These are phyloP conservation scores for Limnephilus auricula DNA, from an alignment of 2,888 invertebrate species.

Conservation along the genomic window DNA sequence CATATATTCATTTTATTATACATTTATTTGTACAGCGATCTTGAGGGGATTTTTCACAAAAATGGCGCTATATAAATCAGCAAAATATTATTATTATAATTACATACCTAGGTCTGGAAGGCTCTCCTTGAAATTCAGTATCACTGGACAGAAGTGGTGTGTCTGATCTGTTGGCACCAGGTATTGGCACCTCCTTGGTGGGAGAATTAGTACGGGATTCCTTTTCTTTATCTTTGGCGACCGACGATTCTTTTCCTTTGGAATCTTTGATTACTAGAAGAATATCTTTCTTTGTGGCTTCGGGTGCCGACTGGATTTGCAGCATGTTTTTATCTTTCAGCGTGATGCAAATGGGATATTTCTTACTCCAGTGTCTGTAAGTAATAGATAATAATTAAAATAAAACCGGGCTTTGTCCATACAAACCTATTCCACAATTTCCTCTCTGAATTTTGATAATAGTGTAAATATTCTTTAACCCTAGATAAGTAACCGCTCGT, in stretches of 20 bases:
- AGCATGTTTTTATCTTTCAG: slow-evolving; percentile 77
- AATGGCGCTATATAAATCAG: no score
- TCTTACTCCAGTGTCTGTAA: slow-evolving; percentile 90
- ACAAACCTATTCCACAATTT: no score
- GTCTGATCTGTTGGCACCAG: not conserved
- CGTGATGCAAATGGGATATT: slow-evolving; percentile 92
- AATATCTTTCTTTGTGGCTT: not conserved
- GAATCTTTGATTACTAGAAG: not conserved
- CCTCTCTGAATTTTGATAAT: no score
- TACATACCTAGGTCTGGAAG: not conserved
- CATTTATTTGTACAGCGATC: no score
- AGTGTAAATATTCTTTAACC: no score
- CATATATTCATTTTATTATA: no score
- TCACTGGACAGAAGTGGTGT: not conserved
- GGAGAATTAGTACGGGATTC: not conserved
- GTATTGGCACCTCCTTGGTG: not conserved
- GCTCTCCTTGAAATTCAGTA: not conserved
- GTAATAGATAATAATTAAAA: slow-evolving; percentile 52
- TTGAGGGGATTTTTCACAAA: no score
- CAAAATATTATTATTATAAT: no score
- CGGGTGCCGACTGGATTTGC: slow-evolving; percentile 63
- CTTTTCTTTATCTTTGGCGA: not conserved
- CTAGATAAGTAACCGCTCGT: no score
- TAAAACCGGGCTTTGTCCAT: no score
- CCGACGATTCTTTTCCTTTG: not conserved